Evolutionary conservation across 1,140 invertebrate species (phyloP), one percentile per base, ranked within the genome.

Genomic region (Heterodera schachtii): DNA sequence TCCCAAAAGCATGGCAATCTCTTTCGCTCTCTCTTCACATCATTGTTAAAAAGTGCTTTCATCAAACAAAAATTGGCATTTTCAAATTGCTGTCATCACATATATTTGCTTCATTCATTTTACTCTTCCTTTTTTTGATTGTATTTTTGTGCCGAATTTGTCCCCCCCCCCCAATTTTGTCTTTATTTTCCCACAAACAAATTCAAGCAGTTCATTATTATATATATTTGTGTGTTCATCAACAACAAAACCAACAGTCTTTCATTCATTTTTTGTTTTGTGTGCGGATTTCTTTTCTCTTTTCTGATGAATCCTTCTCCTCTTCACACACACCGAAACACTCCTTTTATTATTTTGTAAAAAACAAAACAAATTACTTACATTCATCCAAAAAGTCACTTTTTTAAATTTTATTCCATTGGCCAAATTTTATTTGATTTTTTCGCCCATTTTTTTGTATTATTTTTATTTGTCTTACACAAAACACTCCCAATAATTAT

Each of bases 41-140:
- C 31, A 70, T 9, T 4, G 9, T 70, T n/a, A 70, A 70, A 69
- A 70, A 70, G 67, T 70, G 67, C 67, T 31, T 70, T 43, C n/a
- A 70, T 9, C 67, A 31, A 31, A 9, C 8, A 19, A 31, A 31
- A 31, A 31, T 31, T 1, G 31, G 31, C 31, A 31, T 31, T 31
- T 31, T 31, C 31, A 31, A 31, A 31, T 31, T 31, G 31, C 31
- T 31, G 31, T 31, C 31, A 31, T 31, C 31, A 31, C 31, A 31
- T 31, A 31, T 31, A 31, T 31, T 31, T 31, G 31, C 31, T 0
- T 31, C 31, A 31, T 31, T 31, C 31, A 31, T 31, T 31, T 31
- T 31, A 31, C 31, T 31, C 31, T 31, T 31, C 31, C 31, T 31
- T 31, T 31, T 31, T 31, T 31, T 31, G 31, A 31, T 31, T 31